Conservation (phyloP, 1,140 invertebrate genomes). For the Ceratina australensis region DNA sequence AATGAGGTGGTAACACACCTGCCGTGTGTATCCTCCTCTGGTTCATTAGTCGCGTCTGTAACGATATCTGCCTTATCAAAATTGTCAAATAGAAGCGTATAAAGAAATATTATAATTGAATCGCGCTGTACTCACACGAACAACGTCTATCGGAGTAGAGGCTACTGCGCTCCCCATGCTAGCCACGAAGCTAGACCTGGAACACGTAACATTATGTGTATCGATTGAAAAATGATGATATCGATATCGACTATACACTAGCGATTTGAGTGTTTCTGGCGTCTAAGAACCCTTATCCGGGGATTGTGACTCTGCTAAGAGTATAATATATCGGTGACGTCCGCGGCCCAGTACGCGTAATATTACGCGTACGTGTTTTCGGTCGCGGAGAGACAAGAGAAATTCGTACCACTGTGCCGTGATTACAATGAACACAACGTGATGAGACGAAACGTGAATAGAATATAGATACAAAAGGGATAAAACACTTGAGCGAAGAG, state of each 20-base stretch:
- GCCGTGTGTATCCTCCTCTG: constrained; percentile 84
- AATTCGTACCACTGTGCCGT: too few relatives aligned
- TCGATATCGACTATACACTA: too few relatives aligned
- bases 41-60: constrained; percentile 95
- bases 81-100: too few relatives aligned
- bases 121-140: constrained; percentile 85
- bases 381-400: too few relatives aligned
- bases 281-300: constrained; percentile 66
- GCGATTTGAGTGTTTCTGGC: too few relatives aligned
- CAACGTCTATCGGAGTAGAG: constrained; percentile 96
- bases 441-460: too few relatives aligned
- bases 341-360: not conserved
- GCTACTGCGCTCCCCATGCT: constrained; percentile 95
- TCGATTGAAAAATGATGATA: not conserved
- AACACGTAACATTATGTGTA: constrained; percentile 68
- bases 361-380: too few relatives aligned
- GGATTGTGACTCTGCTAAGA: constrained; percentile 35
- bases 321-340: constrained; percentile 31
- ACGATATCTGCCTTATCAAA: too few relatives aligned
- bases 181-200: constrained; percentile 92
- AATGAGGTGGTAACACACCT: constrained; percentile 77
- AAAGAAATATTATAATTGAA: too few relatives aligned
- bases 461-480: too few relatives aligned
- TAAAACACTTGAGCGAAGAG: too few relatives aligned
- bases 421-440: too few relatives aligned